Percentiles rank a stretch among this genome's conserved stretches.
Evolutionary conservation across 2,113 vertebrate species (phyloP).

Genomic region (Forbesichthys papilliferus): DNA sequence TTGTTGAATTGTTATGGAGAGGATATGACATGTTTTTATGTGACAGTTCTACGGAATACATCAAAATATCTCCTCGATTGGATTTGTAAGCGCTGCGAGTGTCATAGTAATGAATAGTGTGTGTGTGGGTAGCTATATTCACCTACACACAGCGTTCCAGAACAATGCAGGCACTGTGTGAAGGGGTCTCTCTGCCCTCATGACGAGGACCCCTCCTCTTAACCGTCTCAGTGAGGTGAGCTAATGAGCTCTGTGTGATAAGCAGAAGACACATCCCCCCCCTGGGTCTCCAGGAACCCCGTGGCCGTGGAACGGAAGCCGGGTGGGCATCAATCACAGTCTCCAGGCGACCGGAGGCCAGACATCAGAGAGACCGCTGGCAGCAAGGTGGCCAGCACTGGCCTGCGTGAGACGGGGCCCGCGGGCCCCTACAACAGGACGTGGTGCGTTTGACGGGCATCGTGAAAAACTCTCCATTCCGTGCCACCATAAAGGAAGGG

Average conservation of each 20-base stretch:
- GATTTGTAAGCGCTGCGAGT: neutral
- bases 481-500: conserved; percentile 6
- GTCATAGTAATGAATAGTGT: too few relatives aligned
- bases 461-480: neutral
- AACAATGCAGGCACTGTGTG: neutral
- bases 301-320: neutral
- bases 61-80: neutral
- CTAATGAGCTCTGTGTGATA: conserved; percentile 28
- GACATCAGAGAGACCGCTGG: neutral
- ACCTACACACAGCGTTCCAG: neutral
- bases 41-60: too few relatives aligned
- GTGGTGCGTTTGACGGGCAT: neutral
- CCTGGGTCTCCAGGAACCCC: neutral
- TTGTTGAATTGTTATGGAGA: too few relatives aligned
- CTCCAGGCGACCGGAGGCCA: conserved; percentile 1
- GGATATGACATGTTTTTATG: too few relatives aligned
- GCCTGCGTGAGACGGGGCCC: too few relatives aligned
- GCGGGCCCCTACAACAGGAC: neutral
- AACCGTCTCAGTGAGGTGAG: conserved; percentile 1
- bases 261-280: neutral
- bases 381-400: neutral
- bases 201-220: neutral
- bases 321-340: conserved; percentile 4
- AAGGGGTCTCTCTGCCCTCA: neutral
- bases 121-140: neutral